Conservation (phyloP, 2,797 vertebrate genomes). For the Presbytis comata region DNA sequence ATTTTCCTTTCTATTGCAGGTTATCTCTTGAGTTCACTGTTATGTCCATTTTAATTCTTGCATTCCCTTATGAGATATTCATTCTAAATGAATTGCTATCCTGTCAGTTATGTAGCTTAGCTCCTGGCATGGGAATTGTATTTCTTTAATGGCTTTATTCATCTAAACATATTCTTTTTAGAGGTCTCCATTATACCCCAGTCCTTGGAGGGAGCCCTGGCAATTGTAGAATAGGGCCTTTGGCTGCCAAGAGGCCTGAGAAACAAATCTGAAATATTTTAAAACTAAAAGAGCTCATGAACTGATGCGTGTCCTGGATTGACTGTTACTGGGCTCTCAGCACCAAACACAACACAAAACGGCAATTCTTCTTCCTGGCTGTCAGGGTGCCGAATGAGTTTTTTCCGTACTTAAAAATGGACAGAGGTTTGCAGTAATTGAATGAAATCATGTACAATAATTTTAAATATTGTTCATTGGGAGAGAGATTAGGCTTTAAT, state of each 20-base stretch:
- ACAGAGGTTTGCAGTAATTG: constrained; percentile 71
- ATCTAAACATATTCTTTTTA: constrained; percentile 58
- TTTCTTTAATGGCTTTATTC: constrained; percentile 49
- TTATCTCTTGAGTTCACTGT: constrained; percentile 65
- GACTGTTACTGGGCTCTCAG: background rate
- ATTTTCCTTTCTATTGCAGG: constrained; percentile 53
- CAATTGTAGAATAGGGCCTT: constrained; percentile 42
- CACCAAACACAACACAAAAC: constrained; percentile 28
- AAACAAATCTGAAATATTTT: constrained; percentile 48
- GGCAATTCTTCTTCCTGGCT: background rate
- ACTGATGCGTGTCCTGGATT: constrained; percentile 42
- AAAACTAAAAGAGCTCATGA: background rate
- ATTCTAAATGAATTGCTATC: constrained; percentile 62
- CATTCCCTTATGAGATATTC: constrained; percentile 49
- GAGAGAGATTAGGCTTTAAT: constrained; percentile 81
- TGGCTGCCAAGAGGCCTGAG: constrained; percentile 47
- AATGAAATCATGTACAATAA: constrained; percentile 76
- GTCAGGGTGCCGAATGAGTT: constrained; percentile 54
- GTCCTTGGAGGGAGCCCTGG: constrained; percentile 61
- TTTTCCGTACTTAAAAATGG: constrained; percentile 61
- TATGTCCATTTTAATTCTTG: constrained; percentile 66
- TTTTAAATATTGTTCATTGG: constrained; percentile 78
- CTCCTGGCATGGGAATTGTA: constrained; percentile 53
- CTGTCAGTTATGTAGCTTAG: constrained; percentile 30
- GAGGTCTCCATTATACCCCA: constrained; percentile 60